Conservation (phyloP, 2,797 vertebrate genomes). For the Masticophis lateralis region DNA sequence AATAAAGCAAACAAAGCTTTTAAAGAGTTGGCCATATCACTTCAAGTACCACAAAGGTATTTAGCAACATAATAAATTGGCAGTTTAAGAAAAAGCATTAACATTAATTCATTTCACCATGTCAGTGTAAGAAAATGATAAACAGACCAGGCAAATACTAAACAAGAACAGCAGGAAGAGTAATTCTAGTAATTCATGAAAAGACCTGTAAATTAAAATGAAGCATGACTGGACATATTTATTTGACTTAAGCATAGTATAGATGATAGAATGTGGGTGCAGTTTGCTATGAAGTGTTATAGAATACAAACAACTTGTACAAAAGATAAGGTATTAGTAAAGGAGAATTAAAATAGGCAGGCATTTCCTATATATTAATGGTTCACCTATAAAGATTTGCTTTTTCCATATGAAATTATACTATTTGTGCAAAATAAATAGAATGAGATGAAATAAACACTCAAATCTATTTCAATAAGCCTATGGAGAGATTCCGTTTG, state of each 20-base stretch:
- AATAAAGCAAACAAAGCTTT: slow-evolving; percentile 25
- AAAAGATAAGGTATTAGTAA: background rate
- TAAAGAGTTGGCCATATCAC: slow-evolving; percentile 28
- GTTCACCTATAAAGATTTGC: background rate
- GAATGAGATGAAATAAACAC: background rate
- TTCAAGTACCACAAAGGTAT: slow-evolving; percentile 33
- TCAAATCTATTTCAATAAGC: background rate
- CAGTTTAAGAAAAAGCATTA: slow-evolving; percentile 14
- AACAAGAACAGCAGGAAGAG: slow-evolving; percentile 39
- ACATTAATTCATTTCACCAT: background rate
- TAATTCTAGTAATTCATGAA: slow-evolving; percentile 35
- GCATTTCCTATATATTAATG: background rate
- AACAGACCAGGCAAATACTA: slow-evolving; percentile 41
- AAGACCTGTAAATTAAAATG: slow-evolving; percentile 15
- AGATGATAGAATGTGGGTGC: background rate
- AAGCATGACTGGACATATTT: background rate
- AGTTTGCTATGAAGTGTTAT: background rate
- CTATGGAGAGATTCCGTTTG: too few relatives aligned
- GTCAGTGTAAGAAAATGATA: slow-evolving; percentile 9
- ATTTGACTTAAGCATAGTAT: slow-evolving; percentile 9
- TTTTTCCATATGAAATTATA: background rate
- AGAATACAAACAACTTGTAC: background rate
- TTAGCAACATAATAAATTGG: background rate
- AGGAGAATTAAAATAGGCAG: background rate
- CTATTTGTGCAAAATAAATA: background rate